A percentile compares a stretch with the other conserved stretches of the same genome.
These are phyloP conservation scores for Caenorhabditis wallacei DNA, from an alignment of 2,888 invertebrate species.

Conservation along the genomic window DNA sequence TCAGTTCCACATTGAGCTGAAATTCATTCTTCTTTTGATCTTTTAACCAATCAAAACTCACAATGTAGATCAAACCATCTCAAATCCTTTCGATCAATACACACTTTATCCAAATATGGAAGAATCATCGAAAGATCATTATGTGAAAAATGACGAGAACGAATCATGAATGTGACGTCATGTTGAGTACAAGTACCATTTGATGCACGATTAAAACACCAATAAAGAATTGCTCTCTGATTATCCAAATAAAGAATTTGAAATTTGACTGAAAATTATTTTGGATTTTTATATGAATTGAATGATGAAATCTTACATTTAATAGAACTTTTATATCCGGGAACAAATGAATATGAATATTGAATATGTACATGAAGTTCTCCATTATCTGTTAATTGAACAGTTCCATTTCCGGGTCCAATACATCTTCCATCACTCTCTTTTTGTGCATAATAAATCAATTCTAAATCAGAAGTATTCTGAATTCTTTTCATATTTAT, in stretches of 20 bases:
- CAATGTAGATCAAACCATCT: conserved; percentile 78
- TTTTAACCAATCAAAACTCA: conserved; percentile 24
- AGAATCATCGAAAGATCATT: conserved; percentile 74
- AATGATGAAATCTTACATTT: conserved; percentile 25
- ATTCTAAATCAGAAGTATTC: conserved; percentile 49
- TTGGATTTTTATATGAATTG: background rate
- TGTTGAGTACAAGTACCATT: conserved; percentile 71
- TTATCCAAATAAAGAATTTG: conserved; percentile 75
- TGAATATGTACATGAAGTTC: conserved; percentile 67
- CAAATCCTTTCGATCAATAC: conserved; percentile 68
- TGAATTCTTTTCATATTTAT: conserved; percentile 66
- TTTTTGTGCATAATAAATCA: conserved; percentile 74
- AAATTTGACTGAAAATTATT: conserved; percentile 63
- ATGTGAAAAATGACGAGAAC: conserved; percentile 71
- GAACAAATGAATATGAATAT: conserved; percentile 69
- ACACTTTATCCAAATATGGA: conserved; percentile 73
- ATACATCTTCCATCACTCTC: conserved; percentile 71
- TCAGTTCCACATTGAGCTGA: conserved; percentile 74
- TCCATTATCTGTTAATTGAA: conserved; percentile 62
- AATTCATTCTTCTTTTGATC: background rate
- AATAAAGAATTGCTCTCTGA: conserved; percentile 73
- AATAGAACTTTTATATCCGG: conserved; percentile 41
- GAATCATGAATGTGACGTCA: conserved; percentile 71
- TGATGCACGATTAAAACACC: conserved; percentile 67
- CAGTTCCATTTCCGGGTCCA: conserved; percentile 69